These are phyloP conservation scores for Hyalella azteca DNA, from an alignment of 2,888 invertebrate genomes.

Conservation along the genomic window DNA sequence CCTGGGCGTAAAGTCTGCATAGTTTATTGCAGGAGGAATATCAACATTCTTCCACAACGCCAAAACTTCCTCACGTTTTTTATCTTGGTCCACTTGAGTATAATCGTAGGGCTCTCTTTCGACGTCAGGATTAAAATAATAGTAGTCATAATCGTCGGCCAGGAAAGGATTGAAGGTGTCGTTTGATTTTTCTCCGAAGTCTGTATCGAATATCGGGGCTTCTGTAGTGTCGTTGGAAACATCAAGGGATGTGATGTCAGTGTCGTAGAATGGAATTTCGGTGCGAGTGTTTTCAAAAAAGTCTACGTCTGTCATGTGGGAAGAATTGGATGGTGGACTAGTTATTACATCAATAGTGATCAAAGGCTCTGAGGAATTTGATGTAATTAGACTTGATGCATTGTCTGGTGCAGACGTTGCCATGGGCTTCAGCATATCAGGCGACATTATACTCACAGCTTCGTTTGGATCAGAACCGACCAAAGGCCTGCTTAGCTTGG, in stretches of 20 bases:
- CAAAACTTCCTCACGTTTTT: background rate
- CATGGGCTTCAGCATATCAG: no score
- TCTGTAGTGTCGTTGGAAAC: background rate
- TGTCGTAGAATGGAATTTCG: background rate
- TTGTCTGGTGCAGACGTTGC: no score
- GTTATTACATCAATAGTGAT: no score
- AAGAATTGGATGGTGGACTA: background rate
- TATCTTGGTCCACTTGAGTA: background rate
- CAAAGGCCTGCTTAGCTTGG: no score
- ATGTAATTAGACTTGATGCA: no score
- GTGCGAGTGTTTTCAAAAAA: background rate
- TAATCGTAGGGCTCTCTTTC: conserved; percentile 20
- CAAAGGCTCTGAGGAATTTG: no score
- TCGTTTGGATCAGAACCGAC: no score
- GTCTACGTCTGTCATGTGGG: background rate
- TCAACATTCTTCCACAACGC: conserved; percentile 11
- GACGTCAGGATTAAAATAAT: conserved; percentile 25
- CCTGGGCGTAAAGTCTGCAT: background rate
- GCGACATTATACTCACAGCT: no score
- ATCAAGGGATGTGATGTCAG: background rate
- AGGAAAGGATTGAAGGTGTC: conserved; percentile 16
- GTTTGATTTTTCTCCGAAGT: background rate
- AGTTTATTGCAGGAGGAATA: conserved; percentile 11
- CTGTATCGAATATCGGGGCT: background rate
- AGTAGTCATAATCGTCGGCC: conserved; percentile 25